phyloP scores from a whole-genome alignment of 2,888 invertebrate species.

The Alloplasta piceator region DNA sequence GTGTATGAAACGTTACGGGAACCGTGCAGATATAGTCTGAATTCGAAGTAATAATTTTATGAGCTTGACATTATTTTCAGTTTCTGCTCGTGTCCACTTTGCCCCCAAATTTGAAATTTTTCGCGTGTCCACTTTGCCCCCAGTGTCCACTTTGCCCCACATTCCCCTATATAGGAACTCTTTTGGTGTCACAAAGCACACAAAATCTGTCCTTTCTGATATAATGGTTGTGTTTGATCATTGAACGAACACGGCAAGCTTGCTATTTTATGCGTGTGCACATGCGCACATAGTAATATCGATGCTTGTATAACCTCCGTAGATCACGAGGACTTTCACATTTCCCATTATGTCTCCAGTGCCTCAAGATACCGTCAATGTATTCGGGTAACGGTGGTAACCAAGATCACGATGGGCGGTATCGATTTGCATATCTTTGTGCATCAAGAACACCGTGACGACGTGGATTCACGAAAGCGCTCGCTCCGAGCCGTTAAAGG shows the following conservation, averaged over 20 bases:
- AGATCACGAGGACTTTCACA: slow-evolving; percentile 10
- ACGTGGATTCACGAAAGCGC: not conserved
- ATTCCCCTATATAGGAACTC: slow-evolving; percentile 1
- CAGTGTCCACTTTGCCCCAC: no score
- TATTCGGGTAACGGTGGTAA: slow-evolving; percentile 5
- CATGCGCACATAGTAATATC: slow-evolving; percentile 10
- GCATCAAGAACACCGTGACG: not conserved
- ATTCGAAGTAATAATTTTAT: no score
- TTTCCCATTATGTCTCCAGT: slow-evolving; percentile 7
- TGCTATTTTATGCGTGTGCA: not conserved
- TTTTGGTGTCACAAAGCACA: slow-evolving; percentile 9
- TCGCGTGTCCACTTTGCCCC: no score
- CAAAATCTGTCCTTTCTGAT: slow-evolving; percentile 14
- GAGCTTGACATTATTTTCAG: no score
- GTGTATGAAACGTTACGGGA: no score
- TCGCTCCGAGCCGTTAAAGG: not conserved
- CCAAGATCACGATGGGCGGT: slow-evolving; percentile 1
- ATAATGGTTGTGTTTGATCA: not conserved
- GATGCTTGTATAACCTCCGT: not conserved
- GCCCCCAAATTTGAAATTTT: no score
- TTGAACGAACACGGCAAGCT: slow-evolving; percentile 28
- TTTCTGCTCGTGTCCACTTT: no score
- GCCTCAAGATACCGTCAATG: not conserved
- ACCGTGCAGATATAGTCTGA: no score
- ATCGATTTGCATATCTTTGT: slow-evolving; percentile 46